phyloP scores from a whole-genome alignment of 2,113 vertebrate genomes.

The Shinisaurus crocodilurus region DNA sequence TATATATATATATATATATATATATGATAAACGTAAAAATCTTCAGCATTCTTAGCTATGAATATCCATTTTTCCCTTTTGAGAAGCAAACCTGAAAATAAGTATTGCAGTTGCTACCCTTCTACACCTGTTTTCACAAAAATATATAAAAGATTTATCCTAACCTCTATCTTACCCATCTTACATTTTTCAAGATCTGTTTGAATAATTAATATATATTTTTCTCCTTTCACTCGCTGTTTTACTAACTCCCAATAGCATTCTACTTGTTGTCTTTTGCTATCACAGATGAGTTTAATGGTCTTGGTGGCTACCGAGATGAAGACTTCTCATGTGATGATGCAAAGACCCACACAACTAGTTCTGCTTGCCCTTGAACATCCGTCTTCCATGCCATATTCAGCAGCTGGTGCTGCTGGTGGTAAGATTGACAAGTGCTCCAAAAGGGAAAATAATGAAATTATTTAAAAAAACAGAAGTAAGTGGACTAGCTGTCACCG shows the following conservation, averaged over 20 bases:
- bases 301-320: neutral
- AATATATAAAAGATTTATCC: neutral
- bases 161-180: neutral
- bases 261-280: neutral
- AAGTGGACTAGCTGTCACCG: too few relatives aligned
- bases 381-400: neutral
- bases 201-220: neutral
- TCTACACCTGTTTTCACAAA: neutral
- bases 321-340: neutral
- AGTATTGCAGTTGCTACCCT: neutral
- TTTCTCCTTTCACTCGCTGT: neutral
- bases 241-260: neutral
- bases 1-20: neutral
- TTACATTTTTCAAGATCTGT: neutral
- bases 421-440: too few relatives aligned
- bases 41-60: conserved; percentile 70
- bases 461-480: too few relatives aligned
- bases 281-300: neutral
- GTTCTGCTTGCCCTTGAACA: neutral
- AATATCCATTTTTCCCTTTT: neutral
- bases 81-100: neutral
- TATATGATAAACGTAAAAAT: neutral
- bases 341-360: neutral
- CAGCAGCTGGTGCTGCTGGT: too few relatives aligned
- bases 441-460: too few relatives aligned